Base-by-base conservation (phyloP, 2,888 invertebrate species). In the Tricholauxania praeusta region DNA sequence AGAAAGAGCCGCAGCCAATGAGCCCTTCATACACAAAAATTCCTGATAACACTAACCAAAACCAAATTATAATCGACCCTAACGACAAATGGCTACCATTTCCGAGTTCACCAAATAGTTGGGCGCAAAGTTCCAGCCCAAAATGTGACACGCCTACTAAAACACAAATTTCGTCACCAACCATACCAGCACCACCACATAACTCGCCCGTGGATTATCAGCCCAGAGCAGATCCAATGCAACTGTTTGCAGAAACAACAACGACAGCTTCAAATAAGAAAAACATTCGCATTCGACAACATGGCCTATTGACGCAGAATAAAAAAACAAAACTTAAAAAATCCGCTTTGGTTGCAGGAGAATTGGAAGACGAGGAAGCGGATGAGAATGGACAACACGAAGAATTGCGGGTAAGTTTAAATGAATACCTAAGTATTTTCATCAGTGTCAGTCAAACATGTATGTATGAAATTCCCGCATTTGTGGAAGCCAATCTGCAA, bases 271-370 rank as follows among this genome's bases (percentile, higher is more conserved):
- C 75, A 71, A 55, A 75, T 19, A 65, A 62, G 19, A 81, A 81
- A 76, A 86, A 78, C 80, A 39, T 39, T 8, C 86, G 85, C 60
- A 81, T 84, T 48, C 82, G 84, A 10, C 86, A 86, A 76, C 82
- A 53, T 19, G 70, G 39, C 10, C 12, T 39, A 12, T 53, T 47
- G 12, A 12, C 51, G 19, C 39, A 67, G 72, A 78, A 17, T 28
- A 65, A 59, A 28, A 39, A n/a, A 49, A 12, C 65, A 14, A 57
- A 49, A 59, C 39, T 39, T 39, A 55, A 17, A 22, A 57, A 71
- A 22, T 8, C 59, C 6, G 32, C 22, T 12, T 39, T 39, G 39
- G 39, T 2, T 39, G 39, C 1, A 39, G 10, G 10, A 39, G 60
- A 60, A 17, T 14, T 69, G 28, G 60, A 60, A 64, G 49, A 17